These are phyloP conservation scores for Aphyosemion australe DNA, from an alignment of 2,113 vertebrate species.

Conservation along the genomic window DNA sequence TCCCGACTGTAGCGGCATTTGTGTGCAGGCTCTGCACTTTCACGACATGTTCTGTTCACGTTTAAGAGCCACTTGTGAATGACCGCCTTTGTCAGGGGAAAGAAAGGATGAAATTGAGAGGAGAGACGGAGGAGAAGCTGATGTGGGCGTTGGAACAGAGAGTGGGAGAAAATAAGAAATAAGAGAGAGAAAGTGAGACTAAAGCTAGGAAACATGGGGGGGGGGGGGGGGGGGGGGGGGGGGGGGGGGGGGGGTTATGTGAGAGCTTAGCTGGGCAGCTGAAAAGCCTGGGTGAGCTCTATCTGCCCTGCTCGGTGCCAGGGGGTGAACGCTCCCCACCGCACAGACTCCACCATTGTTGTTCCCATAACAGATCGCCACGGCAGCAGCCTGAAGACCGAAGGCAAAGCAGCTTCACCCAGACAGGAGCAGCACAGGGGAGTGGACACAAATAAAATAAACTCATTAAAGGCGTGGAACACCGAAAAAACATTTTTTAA, in stretches of 20 bases:
- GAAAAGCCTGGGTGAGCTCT: constrained; percentile 54
- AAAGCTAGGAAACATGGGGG: constrained; percentile 16
- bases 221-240: constrained; percentile 22
- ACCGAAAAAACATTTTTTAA: no score
- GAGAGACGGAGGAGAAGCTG: constrained; percentile 33
- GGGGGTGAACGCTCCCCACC: constrained; percentile 53
- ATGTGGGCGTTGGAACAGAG: constrained; percentile 18
- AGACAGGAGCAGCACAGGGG: constrained; percentile 29
- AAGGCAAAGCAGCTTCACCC: constrained; percentile 10
- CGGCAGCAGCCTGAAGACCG: constrained; percentile 42
- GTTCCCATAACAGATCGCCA: constrained; percentile 62
- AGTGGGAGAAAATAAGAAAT: not conserved
- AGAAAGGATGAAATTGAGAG: constrained; percentile 64
- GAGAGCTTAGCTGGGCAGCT: constrained; percentile 27
- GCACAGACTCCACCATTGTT: constrained; percentile 71
- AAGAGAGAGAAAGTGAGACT: constrained; percentile 17
- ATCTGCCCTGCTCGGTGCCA: constrained; percentile 62
- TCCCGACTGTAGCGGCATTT: constrained; percentile 53
- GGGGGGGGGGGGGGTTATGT: constrained; percentile 5
- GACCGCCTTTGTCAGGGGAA: constrained; percentile 58
- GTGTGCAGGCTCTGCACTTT: constrained; percentile 46
- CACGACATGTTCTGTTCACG: constrained; percentile 56
- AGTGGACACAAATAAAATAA: not conserved
- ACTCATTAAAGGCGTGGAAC: no score
- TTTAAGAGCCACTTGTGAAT: constrained; percentile 54